Percentiles rank a stretch among this genome's conserved stretches.
phyloP scores from a whole-genome alignment of 2,113 vertebrate genomes.

The Cyanocitta stelleri region DNA sequence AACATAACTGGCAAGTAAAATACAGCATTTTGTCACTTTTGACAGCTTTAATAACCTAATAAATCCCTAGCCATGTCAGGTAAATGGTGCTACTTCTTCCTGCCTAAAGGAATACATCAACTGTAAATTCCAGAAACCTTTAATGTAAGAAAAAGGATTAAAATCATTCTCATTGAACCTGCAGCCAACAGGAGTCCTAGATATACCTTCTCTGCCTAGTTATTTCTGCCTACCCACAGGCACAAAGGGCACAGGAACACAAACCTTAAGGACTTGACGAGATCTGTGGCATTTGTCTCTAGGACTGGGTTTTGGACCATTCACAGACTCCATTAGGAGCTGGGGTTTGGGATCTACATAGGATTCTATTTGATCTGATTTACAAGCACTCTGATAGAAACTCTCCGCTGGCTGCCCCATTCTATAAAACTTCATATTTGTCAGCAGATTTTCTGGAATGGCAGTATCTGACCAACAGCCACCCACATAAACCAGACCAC shows the following conservation, averaged over 20 bases:
- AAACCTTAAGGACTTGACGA: background rate
- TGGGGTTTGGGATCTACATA: background rate
- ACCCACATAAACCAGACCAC: background rate
- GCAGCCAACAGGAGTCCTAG: too few species aligned
- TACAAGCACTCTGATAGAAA: background rate
- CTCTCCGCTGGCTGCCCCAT: background rate
- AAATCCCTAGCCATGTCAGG: background rate
- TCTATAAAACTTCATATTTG: background rate
- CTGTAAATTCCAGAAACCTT: background rate
- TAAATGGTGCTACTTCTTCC: background rate
- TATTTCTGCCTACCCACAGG: background rate
- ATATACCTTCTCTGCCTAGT: background rate
- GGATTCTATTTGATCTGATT: background rate
- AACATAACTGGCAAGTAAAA: background rate
- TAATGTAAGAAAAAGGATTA: background rate
- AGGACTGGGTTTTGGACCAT: background rate
- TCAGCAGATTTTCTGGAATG: background rate
- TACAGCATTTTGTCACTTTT: background rate
- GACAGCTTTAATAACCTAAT: background rate
- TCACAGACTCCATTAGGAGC: background rate
- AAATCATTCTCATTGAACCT: background rate
- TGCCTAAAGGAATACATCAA: background rate
- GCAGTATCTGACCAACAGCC: background rate
- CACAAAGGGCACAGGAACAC: background rate
- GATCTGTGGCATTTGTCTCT: background rate